These are phyloP conservation scores for Xylota sylvarum DNA, from an alignment of 2,888 invertebrate species.

Conservation along the genomic window DNA sequence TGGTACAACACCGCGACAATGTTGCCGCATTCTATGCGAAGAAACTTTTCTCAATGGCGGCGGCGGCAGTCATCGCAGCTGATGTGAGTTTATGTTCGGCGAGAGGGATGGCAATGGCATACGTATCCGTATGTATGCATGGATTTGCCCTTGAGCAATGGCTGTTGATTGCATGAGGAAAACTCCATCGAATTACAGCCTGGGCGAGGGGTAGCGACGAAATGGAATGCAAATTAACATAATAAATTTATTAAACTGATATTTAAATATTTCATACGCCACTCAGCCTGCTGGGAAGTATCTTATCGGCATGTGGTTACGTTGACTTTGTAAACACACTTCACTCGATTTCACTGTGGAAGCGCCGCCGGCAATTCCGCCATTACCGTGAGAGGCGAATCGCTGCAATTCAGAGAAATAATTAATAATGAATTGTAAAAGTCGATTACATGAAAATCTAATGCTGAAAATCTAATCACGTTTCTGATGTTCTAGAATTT, in stretches of 20 bases:
- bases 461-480: slow-evolving; percentile 55
- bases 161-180: slow-evolving; percentile 26
- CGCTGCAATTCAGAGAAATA: slow-evolving; percentile 39
- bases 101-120: slow-evolving; percentile 5
- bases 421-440: slow-evolving; percentile 9
- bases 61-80: slow-evolving; percentile 37
- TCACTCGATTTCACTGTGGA: not conserved
- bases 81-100: not conserved
- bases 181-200: not conserved
- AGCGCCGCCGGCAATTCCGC: slow-evolving; percentile 1
- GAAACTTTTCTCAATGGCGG: slow-evolving; percentile 9
- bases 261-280: slow-evolving; percentile 13
- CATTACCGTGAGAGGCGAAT: not conserved
- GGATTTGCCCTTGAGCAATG: slow-evolving; percentile 45
- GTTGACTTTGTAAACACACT: slow-evolving; percentile 8
- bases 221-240: not conserved
- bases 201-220: not conserved
- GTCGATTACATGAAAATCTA: slow-evolving; percentile 2
- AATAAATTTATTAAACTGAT: slow-evolving; percentile 4
- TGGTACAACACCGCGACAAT: slow-evolving; percentile 81
- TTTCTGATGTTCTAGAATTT: slow-evolving; percentile 62
- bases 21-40: slow-evolving; percentile 75
- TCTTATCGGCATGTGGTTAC: not conserved
- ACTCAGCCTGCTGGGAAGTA: not conserved
- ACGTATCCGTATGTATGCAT: not conserved